Evolutionary conservation across 2,888 invertebrate genomes (phyloP).

Genomic region (Formica aserva): DNA sequence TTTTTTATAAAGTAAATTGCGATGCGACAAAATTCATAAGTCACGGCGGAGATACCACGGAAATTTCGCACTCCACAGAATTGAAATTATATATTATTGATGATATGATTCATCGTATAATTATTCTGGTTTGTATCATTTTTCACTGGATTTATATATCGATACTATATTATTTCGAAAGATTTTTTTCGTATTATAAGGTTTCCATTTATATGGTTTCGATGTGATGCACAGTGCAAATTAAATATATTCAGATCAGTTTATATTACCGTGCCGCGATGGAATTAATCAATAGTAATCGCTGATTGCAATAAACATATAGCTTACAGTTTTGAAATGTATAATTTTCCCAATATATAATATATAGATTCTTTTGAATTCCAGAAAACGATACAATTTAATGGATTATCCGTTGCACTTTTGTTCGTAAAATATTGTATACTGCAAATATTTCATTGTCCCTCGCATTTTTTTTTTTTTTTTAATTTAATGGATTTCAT

Average conservation of each 20-base stretch:
- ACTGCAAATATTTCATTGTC: slow-evolving; percentile 25
- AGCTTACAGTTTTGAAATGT: slow-evolving; percentile 31
- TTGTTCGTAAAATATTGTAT: slow-evolving; percentile 18
- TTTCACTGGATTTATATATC: not conserved
- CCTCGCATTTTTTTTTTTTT: slow-evolving; percentile 36
- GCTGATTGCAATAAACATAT: slow-evolving; percentile 34
- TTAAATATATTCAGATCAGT: slow-evolving; percentile 30
- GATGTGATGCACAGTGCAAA: slow-evolving; percentile 13
- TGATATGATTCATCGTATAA: not conserved
- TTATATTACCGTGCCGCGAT: not conserved
- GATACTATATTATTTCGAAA: not conserved
- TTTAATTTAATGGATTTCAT: slow-evolving; percentile 33
- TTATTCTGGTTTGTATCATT: slow-evolving; percentile 10
- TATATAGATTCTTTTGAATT: slow-evolving; percentile 39
- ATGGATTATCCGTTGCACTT: slow-evolving; percentile 31
- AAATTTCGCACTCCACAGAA: not conserved
- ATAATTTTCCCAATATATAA: slow-evolving; percentile 25
- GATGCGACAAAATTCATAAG: not conserved
- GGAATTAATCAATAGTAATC: slow-evolving; percentile 35
- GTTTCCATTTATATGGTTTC: not conserved
- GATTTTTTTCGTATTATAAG: not conserved
- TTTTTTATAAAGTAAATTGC: not conserved
- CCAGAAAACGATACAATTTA: slow-evolving; percentile 3
- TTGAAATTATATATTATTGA: not conserved
- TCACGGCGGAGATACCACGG: not conserved